Conservation (phyloP, 2,797 vertebrate species). For the Platalea minor region DNA sequence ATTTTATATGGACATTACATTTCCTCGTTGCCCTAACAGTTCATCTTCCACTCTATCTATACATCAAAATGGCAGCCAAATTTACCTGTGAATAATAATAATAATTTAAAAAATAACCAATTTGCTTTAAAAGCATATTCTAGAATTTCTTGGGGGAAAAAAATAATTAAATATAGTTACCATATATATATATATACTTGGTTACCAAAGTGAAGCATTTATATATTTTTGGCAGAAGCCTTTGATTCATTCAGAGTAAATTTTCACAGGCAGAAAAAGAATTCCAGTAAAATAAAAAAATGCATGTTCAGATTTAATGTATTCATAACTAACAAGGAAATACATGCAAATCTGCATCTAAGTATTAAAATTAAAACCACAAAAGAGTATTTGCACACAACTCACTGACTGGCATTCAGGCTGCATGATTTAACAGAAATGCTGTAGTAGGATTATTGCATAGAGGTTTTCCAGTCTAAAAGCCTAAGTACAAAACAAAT, state of each 20-base stretch:
- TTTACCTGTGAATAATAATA: background rate
- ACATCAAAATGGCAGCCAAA: background rate
- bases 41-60: background rate
- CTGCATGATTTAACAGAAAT: background rate
- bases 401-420: background rate
- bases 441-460: background rate
- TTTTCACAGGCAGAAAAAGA: background rate
- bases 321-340: background rate
- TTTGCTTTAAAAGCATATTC: background rate
- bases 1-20: background rate
- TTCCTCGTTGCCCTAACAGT: background rate
- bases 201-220: background rate
- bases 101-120: background rate
- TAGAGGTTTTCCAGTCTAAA: background rate
- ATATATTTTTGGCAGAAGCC: background rate
- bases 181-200: background rate
- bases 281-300: background rate
- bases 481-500: slow-evolving; percentile 7
- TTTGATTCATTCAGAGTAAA: background rate
- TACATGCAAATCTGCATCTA: background rate
- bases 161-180: background rate
- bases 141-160: background rate
- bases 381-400: background rate
- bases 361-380: background rate
- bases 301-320: background rate